A percentile compares a stretch with the other conserved stretches of the same genome.
These are phyloP conservation scores for Campaea margaritaria DNA, from an alignment of 2,888 invertebrate genomes.

Conservation along the genomic window DNA sequence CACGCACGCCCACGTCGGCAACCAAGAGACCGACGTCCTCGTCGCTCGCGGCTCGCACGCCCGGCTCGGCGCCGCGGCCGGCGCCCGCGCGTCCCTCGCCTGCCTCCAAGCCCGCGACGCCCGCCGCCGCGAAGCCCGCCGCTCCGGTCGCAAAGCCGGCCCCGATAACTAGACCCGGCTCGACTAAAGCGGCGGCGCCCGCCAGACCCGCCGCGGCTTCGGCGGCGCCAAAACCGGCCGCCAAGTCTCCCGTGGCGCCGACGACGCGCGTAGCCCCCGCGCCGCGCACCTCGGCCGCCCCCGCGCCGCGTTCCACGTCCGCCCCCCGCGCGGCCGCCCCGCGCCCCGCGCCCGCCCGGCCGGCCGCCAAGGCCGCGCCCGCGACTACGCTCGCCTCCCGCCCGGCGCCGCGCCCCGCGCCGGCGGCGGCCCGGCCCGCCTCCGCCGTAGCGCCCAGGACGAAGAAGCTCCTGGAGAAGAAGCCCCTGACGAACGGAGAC, in stretches of 20 bases:
- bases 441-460: constrained; percentile 44
- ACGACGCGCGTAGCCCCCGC: constrained; percentile 34
- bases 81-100: constrained; percentile 50
- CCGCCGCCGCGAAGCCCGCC: constrained; percentile 32
- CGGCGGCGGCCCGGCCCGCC: constrained; percentile 35
- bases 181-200: constrained; percentile 23
- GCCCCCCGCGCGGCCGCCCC: constrained; percentile 34
- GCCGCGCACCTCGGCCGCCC: constrained; percentile 15
- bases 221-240: constrained; percentile 31
- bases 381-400: constrained; percentile 27
- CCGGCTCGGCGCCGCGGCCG: constrained; percentile 42
- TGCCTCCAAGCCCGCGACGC: constrained; percentile 36
- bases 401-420: constrained; percentile 41
- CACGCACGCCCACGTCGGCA: constrained; percentile 51
- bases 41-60: constrained; percentile 56
- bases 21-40: constrained; percentile 40
- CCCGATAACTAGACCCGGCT: constrained; percentile 29
- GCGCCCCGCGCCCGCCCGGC: constrained; percentile 28
- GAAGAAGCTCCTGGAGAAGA: constrained; percentile 71
- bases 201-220: constrained; percentile 45
- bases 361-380: constrained; percentile 26
- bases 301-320: constrained; percentile 19
- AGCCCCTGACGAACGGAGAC: constrained; percentile 85
- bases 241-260: constrained; percentile 31
- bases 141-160: constrained; percentile 39